These are phyloP conservation scores for Homarus gammarus DNA, from an alignment of 2,888 invertebrate genomes.

Conservation along the genomic window DNA sequence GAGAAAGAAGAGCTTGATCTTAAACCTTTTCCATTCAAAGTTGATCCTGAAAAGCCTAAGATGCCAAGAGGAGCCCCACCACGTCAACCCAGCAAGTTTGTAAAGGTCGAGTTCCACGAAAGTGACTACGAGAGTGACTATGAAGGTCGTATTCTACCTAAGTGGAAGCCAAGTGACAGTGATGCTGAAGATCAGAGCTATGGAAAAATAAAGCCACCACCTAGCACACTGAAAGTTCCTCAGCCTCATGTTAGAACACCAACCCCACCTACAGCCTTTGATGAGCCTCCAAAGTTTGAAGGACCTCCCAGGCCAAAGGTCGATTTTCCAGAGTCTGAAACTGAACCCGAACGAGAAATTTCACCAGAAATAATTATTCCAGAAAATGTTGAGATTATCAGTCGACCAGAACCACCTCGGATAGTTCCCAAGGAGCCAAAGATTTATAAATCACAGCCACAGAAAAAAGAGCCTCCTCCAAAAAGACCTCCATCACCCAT, in stretches of 20 bases:
- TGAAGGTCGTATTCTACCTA: constrained; percentile 82
- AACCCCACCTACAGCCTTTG: constrained; percentile 83
- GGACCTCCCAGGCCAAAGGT: constrained; percentile 77
- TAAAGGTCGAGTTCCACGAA: constrained; percentile 84
- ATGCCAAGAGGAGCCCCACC: constrained; percentile 80
- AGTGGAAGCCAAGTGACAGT: constrained; percentile 84
- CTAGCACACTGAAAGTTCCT: constrained; percentile 7
- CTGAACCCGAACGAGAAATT: constrained; percentile 60
- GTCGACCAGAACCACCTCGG: constrained; percentile 35
- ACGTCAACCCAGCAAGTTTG: constrained; percentile 85
- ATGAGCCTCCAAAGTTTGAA: constrained; percentile 82
- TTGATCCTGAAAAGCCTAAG: constrained; percentile 79
- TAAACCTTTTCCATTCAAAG: constrained; percentile 81
- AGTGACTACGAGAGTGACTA: constrained; percentile 88
- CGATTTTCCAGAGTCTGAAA: constrained; percentile 75
- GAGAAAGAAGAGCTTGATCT: constrained; percentile 77
- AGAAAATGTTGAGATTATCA: constrained; percentile 43
- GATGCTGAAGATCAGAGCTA: constrained; percentile 83
- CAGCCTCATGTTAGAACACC: constrained; percentile 68
- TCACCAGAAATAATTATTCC: constrained; percentile 55
- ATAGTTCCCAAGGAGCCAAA: constrained; percentile 62
- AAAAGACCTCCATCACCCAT: constrained; percentile 68
- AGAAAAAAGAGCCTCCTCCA: constrained; percentile 35
- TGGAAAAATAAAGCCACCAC: constrained; percentile 81
- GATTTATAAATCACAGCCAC: constrained; percentile 56